These are phyloP conservation scores for Helogale parvula DNA, from an alignment of 2,113 vertebrate species.

Conservation along the genomic window DNA sequence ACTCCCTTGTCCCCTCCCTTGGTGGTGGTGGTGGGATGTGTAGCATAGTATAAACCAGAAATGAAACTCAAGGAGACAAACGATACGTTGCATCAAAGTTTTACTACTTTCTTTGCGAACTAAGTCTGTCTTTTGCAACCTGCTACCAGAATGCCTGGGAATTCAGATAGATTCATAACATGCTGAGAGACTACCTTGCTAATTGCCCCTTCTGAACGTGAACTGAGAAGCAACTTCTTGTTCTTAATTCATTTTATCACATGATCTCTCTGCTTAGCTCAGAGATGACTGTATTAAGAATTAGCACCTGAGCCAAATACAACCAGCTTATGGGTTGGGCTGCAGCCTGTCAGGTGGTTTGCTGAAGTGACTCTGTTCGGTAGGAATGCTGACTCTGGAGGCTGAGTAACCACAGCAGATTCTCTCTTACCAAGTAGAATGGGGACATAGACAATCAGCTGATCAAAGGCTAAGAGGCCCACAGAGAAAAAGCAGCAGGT, in stretches of 20 bases:
- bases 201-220: background rate
- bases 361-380: background rate
- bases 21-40: background rate
- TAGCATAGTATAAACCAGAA: background rate
- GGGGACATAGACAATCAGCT: background rate
- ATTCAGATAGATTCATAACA: constrained; percentile 1
- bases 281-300: background rate
- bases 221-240: background rate
- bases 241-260: background rate
- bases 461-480: background rate
- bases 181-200: background rate
- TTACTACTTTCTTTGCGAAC: background rate
- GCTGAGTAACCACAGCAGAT: background rate
- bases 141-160: background rate
- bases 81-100: background rate
- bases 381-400: background rate
- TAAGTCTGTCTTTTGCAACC: background rate
- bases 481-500: background rate
- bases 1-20: accelerated
- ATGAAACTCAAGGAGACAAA: background rate
- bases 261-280: background rate
- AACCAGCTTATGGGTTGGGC: background rate
- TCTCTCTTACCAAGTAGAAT: background rate
- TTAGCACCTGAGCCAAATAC: background rate
- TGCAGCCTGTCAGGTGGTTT: background rate